Evolutionary conservation across 2,888 invertebrate genomes (phyloP).

Genomic region (Eilema sororculum): DNA sequence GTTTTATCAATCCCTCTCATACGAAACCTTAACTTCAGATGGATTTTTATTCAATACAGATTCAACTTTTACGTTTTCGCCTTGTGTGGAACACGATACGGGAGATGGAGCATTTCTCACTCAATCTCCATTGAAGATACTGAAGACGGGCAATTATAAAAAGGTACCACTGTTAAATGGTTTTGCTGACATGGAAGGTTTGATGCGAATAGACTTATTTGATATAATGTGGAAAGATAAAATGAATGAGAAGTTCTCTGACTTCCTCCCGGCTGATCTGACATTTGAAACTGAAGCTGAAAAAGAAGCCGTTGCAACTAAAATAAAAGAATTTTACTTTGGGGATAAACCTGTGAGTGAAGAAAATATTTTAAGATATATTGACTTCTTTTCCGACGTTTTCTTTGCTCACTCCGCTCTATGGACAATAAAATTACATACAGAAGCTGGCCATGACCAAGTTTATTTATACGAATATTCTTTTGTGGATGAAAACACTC

Average conservation of each 20-base stretch:
- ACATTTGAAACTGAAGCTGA: constrained; percentile 52
- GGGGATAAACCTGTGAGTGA: constrained; percentile 47
- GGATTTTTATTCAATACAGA: background rate
- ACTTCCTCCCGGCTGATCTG: constrained; percentile 67
- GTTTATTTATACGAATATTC: constrained; percentile 60
- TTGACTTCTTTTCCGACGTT: constrained; percentile 59
- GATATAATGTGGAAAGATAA: constrained; percentile 50
- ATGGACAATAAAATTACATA: constrained; percentile 46
- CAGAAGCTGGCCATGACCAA: constrained; percentile 50
- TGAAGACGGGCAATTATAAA: constrained; percentile 51
- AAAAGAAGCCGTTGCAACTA: constrained; percentile 51
- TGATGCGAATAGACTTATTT: constrained; percentile 54
- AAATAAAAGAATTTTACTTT: constrained; percentile 62
- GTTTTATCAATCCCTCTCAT: constrained; percentile 18
- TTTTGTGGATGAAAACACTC: constrained; percentile 49
- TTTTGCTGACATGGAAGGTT: constrained; percentile 66
- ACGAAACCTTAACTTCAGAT: constrained; percentile 12
- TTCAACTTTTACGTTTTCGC: background rate
- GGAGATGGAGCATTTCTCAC: constrained; percentile 54
- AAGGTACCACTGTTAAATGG: constrained; percentile 65
- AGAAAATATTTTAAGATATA: constrained; percentile 48
- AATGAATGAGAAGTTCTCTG: constrained; percentile 67
- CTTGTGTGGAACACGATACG: constrained; percentile 22
- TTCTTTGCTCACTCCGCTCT: constrained; percentile 50
- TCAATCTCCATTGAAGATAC: constrained; percentile 58